phyloP scores from a whole-genome alignment of 2,797 vertebrate genomes.

The Psittacula derbiana region DNA sequence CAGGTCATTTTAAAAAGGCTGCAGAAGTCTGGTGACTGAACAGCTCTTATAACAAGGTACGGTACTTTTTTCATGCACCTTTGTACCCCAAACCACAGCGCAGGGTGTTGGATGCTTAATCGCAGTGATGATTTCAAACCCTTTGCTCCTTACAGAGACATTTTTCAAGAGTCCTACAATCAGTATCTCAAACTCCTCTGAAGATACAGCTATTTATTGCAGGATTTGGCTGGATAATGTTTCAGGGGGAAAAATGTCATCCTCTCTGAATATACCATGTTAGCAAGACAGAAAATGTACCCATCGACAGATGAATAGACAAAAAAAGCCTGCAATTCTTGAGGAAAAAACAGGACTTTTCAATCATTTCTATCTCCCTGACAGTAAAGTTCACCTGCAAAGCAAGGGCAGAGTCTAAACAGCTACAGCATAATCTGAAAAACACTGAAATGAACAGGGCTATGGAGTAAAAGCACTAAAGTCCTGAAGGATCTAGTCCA shows the following conservation, averaged over 20 bases:
- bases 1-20: background rate
- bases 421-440: constrained; percentile 41
- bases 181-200: constrained; percentile 38
- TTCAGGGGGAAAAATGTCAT: constrained; percentile 35
- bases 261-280: constrained; percentile 23
- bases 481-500: constrained; percentile 19
- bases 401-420: constrained; percentile 34
- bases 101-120: background rate
- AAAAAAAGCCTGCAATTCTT: background rate
- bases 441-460: background rate
- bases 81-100: background rate
- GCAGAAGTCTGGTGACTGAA: background rate
- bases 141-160: constrained; percentile 31
- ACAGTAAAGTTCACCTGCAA: constrained; percentile 15
- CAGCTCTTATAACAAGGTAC: background rate
- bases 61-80: background rate
- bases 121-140: constrained; percentile 5
- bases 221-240: constrained; percentile 34
- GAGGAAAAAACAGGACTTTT: background rate
- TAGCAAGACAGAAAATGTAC: constrained; percentile 44
- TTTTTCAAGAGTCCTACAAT: constrained; percentile 59
- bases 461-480: background rate
- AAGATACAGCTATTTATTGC: constrained; percentile 38
- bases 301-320: constrained; percentile 30
- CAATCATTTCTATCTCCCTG: constrained; percentile 20